Evolutionary conservation across 2,113 vertebrate genomes (phyloP).

Genomic region (Phoenicopterus ruber): DNA sequence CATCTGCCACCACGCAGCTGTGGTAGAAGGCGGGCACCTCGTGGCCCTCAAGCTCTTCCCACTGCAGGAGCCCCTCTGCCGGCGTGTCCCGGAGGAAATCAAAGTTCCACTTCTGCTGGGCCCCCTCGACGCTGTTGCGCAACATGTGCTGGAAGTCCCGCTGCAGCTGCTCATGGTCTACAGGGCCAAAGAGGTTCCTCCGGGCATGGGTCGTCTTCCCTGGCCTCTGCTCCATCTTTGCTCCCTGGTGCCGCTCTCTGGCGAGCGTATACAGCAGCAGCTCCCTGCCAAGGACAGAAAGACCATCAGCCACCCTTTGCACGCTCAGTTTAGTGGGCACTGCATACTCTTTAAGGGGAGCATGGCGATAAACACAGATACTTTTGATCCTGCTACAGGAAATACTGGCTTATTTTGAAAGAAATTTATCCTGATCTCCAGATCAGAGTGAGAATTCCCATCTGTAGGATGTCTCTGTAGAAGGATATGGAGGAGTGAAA

Average conservation of each 20-base stretch:
- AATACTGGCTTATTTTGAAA: background rate
- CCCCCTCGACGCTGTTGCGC: slow-evolving; percentile 45
- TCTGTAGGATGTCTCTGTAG: background rate
- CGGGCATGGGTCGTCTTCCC: background rate
- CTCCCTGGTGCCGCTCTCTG: background rate
- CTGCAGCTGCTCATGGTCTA: slow-evolving; percentile 76
- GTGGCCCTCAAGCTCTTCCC: slow-evolving; percentile 72
- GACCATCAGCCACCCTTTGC: background rate
- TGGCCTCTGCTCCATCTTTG: background rate
- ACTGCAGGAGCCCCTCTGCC: slow-evolving; percentile 52
- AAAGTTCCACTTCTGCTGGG: slow-evolving; percentile 78
- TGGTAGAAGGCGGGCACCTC: slow-evolving; percentile 77
- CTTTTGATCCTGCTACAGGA: background rate
- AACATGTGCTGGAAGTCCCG: slow-evolving; percentile 75
- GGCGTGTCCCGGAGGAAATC: slow-evolving; percentile 70
- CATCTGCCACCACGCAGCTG: slow-evolving; percentile 46
- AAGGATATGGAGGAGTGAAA: background rate
- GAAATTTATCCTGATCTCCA: background rate
- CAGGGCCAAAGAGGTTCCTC: slow-evolving; percentile 77
- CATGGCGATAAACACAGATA: background rate
- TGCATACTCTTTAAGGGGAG: background rate
- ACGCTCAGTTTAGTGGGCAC: background rate
- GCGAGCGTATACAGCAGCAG: accelerated
- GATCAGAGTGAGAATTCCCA: background rate
- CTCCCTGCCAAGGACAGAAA: background rate